Evolutionary conservation across 2,797 vertebrate genomes (phyloP), one percentile per base, ranked within the genome.

Genomic region (Rhodeus uyekii): DNA sequence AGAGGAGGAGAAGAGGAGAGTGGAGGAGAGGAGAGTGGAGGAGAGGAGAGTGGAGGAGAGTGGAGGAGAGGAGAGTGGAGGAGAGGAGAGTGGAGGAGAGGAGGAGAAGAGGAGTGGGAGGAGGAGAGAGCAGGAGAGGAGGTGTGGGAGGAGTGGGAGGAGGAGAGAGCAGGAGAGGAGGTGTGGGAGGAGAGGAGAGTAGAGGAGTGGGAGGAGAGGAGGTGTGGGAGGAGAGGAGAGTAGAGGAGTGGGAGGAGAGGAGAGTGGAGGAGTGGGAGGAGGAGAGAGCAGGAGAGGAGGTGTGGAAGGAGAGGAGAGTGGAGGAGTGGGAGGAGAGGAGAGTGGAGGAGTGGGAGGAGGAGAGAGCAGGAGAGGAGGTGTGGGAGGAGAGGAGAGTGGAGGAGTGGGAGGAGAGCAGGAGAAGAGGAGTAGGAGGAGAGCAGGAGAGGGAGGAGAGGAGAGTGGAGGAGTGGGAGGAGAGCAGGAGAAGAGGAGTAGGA

Each of bases 291-390:
- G n/a, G n/a, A n/a, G n/a, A n/a, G 50, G 74, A 78, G 75, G 78
- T 67, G 32, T 61, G 58, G 71, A 32, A 73, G 32, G 27, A 50
- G 73, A 81, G 50, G 72, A 71, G 74, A 72, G 73, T 29, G 50
- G 74, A 78, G 75, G 78, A 61, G 32, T 61, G 58, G 71, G 38
- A 73, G 32, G 27, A 50, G 73, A 81, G 50, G 72, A 71, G 50
- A 58, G 64, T 5, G 39, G 77, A 53, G 24, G n/a, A n/a, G n/a
- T n/a, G n/a, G n/a, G n/a, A n/a, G n/a, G n/a, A n/a, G n/a, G n/a
- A n/a, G n/a, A n/a, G n/a, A n/a, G n/a, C n/a, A n/a, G n/a, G n/a
- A n/a, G n/a, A n/a, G 50, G 74, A 78, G 75, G 78, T 67, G 32
- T 61, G 58, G 71, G 38, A 73, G 32, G 27, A 50, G 73, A 81